A percentile compares a stretch with the other conserved stretches of the same genome.
phyloP scores from a whole-genome alignment of 2,888 invertebrate species.

The Andrena flavipes region DNA sequence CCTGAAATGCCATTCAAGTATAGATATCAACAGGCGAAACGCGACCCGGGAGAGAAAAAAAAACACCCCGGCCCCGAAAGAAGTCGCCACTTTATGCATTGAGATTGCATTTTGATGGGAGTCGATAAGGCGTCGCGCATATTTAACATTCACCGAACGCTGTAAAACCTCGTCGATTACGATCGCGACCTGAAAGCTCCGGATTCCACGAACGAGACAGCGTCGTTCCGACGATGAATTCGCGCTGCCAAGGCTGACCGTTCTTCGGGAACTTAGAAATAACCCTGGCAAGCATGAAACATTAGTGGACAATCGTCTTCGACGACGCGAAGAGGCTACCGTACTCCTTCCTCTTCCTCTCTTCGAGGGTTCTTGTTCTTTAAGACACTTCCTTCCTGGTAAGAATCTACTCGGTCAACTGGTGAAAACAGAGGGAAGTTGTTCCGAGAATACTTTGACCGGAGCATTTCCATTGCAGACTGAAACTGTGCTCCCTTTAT shows the following conservation, averaged over 20 bases:
- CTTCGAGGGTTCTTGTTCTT: neutral
- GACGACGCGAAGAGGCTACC: neutral
- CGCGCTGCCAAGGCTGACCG: neutral
- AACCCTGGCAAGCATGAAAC: neutral
- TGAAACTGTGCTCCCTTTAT: neutral
- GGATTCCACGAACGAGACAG: constrained; percentile 8
- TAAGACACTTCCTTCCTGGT: neutral
- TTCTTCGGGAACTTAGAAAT: neutral
- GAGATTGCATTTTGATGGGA: constrained; percentile 18
- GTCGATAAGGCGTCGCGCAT: constrained; percentile 16
- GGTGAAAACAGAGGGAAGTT: neutral
- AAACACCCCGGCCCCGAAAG: constrained; percentile 1
- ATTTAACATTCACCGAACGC: constrained; percentile 14
- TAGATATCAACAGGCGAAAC: constrained; percentile 7
- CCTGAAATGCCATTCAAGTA: constrained; percentile 9
- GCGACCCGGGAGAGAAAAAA: neutral
- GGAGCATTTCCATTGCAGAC: neutral
- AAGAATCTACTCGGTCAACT: neutral
- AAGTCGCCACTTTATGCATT: constrained; percentile 8
- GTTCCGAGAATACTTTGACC: neutral
- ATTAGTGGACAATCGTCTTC: neutral
- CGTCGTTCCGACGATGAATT: constrained; percentile 26
- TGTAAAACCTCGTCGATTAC: constrained; percentile 15
- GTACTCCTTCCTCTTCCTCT: neutral
- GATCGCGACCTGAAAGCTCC: constrained; percentile 13